Percentiles rank a stretch among this genome's conserved stretches.
phyloP scores from a whole-genome alignment of 2,113 vertebrate genomes.

The Nipponia nippon region DNA sequence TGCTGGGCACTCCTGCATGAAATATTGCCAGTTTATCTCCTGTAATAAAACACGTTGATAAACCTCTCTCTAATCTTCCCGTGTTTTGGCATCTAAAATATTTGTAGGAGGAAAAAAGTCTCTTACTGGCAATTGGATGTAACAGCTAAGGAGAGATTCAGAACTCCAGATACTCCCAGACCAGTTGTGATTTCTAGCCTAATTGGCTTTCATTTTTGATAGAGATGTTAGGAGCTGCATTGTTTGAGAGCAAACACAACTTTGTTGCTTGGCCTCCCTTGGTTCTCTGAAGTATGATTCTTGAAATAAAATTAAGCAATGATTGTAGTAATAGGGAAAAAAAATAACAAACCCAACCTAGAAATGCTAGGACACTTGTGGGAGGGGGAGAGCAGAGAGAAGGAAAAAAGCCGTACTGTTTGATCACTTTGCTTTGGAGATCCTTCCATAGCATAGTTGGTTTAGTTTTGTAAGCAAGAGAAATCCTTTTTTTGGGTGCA shows the following conservation, averaged over 20 bases:
- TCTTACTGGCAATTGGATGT: neutral
- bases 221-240: neutral
- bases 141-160: neutral
- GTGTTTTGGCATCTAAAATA: neutral
- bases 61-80: neutral
- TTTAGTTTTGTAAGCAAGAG: neutral
- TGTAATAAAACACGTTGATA: neutral
- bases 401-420: neutral
- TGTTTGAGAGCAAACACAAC: neutral
- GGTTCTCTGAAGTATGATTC: neutral
- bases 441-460: neutral
- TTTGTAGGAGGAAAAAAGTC: neutral
- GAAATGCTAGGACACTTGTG: neutral
- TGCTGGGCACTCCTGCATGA: neutral
- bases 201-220: neutral
- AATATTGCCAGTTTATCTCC: neutral
- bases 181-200: neutral
- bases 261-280: neutral
- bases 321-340: neutral
- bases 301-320: neutral
- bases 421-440: neutral
- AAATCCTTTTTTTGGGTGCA: rapidly evolving
- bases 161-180: neutral
- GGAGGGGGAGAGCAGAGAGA: neutral
- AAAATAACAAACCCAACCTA: neutral